Base-by-base conservation (phyloP, 2,888 invertebrate genomes). In the Eurois occulta region DNA sequence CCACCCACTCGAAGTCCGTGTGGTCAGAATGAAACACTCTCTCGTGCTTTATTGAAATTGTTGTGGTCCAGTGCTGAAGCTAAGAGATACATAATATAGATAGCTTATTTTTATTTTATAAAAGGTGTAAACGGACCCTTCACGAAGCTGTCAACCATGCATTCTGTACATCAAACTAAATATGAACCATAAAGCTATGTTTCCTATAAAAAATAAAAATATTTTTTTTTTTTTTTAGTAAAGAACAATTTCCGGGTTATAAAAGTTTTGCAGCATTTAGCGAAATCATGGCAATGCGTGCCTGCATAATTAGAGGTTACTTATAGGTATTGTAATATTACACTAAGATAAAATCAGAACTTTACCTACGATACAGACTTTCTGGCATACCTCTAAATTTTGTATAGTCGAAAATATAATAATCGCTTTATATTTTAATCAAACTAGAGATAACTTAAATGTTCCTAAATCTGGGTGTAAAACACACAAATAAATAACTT, bases 1-100 rank as follows among this genome's bases (percentile, higher is more conserved):
- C 77, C 89, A 70, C 88, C 88, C 88, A 89, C 89, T 78, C 81
- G 11, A 70, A 55, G 80, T 80, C 81, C 82, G 88, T 89, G 88
- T 89, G 88, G 88, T 88, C 88, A 86, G 80, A 78, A 48, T 75
- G 73, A 78, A 78, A 81, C 79, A 78, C 72, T 80, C 69, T 75
- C 69, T 60, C 55, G 84, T 72, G 70, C 78, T n/a, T 77, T 75
- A 81, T 80, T 75, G 71, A 62, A 67, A 24, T 72, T 41, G 67
- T 78, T 72, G 78, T 77, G 6, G 0, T 74, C 83, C 88, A 87
- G 62, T 74, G 3, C 43, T 8, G 13, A 48, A 71, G 84, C 86
- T 35, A 67, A 28, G 38, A 62, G 55, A 60, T 65, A 5, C 21
- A 64, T 62, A 52, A 62, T 46, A 60, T 65, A 5, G n/a, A 64